A percentile compares a stretch with the other conserved stretches of the same genome.
phyloP scores from a whole-genome alignment of 2,113 vertebrate species.

The Peromyscus californicus region DNA sequence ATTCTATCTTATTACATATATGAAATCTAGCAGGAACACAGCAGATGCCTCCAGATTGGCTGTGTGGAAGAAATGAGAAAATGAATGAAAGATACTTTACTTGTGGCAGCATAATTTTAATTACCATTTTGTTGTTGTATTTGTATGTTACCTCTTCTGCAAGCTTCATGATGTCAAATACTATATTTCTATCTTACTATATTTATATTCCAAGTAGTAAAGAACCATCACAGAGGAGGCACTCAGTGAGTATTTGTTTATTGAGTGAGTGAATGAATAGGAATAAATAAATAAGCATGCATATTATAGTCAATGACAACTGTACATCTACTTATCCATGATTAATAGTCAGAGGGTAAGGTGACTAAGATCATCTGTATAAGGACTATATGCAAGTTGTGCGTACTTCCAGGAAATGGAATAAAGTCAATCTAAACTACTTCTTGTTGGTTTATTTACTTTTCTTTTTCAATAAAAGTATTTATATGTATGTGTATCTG shows the following conservation, averaged over 20 bases:
- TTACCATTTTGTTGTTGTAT: constrained; percentile 6
- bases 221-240: neutral
- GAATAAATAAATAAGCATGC: neutral
- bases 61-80: constrained; percentile 30
- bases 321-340: neutral
- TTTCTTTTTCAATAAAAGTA: neutral
- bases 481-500: neutral
- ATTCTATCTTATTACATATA: neutral
- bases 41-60: neutral
- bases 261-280: constrained; percentile 3
- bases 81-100: neutral
- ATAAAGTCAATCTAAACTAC: neutral
- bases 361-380: neutral
- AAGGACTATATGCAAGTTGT: neutral
- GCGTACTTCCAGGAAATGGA: neutral
- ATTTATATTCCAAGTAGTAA: neutral
- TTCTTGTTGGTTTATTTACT: neutral
- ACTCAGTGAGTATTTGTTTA: neutral
- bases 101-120: neutral
- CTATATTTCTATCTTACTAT: neutral
- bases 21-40: neutral
- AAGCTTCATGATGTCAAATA: neutral
- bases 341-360: neutral
- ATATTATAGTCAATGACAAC: no score
- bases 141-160: neutral